Evolutionary conservation across 2,113 vertebrate genomes (phyloP).

Genomic region (Rhinopomastus cyanomelas): DNA sequence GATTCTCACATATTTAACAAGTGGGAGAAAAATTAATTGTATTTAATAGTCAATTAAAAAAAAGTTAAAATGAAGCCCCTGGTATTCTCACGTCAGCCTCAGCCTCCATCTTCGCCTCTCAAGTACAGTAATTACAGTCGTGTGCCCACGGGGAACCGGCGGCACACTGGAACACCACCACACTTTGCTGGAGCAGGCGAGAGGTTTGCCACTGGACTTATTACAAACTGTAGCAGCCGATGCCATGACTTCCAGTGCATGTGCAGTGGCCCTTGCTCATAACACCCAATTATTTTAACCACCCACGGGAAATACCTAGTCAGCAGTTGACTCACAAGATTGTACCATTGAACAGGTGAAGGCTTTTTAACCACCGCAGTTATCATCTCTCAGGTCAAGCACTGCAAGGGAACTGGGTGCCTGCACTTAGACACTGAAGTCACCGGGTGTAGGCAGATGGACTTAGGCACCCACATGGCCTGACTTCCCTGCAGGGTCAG

Average conservation of each 20-base stretch:
- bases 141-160: conserved; percentile 5
- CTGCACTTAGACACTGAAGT: background rate
- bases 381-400: background rate
- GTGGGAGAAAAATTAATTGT: background rate
- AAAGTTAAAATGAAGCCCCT: background rate
- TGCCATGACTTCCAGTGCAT: background rate
- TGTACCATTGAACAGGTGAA: background rate
- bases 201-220: background rate
- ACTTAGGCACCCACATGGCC: background rate
- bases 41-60: background rate
- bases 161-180: background rate
- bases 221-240: background rate
- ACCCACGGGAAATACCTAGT: background rate
- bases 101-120: background rate
- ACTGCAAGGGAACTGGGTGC: background rate
- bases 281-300: background rate
- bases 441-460: background rate
- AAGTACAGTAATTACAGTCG: conserved; percentile 33
- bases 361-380: fast-evolving
- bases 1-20: background rate
- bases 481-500: background rate
- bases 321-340: background rate
- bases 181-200: background rate
- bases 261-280: background rate
- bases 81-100: background rate